Base-by-base conservation (phyloP, 2,797 vertebrate genomes). In the Danio aesculapii region DNA sequence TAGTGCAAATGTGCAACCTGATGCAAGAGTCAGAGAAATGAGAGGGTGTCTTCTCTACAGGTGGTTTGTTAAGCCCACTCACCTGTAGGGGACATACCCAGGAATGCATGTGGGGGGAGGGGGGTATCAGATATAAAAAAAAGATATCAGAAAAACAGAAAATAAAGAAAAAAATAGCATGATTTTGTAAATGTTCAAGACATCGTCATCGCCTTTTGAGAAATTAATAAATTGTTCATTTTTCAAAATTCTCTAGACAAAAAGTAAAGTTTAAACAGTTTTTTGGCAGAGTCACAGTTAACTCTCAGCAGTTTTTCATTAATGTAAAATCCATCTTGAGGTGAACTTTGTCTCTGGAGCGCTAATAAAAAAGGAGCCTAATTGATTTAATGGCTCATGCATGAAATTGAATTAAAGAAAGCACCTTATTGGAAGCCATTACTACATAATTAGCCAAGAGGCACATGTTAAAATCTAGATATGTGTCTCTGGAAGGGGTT, bases 341-440 rank as follows among this genome's bases (percentile, higher is more conserved):
- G 50, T 43, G 6, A 55, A 71, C 62, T 68, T 77, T 41, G 43
- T 68, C 52, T 68, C 0, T 17, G 16, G 16, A 4, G 9, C 12
- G 43, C 8, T 64, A 19, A 52, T 75, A 43, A 43, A 77, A 62
- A 50, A 67, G 43, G 6, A 30, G 17, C 19, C 41, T 55, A 57
- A 77, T 67, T 57, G 62, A 55, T 57, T 67, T 47, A 58, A 43
- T 52, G 61, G 61, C 16, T 57, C 69, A 57, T 57, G 69, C 39
- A 11, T 71, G 69, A 57, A 71, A 71, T 57, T 71, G n/a, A 71
- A 71, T 57, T 2, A 57, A 55, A 71, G 69, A 71, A 71, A 71
- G 39, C 0, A 1, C 53, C 57, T 77, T 61, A 74, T n/a, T 39
- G 13, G 9, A 74, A 21, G 44, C n/a, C 43, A 14, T 59, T 19